Conservation (phyloP, 2,888 invertebrate species). For the Anorthoa munda region DNA sequence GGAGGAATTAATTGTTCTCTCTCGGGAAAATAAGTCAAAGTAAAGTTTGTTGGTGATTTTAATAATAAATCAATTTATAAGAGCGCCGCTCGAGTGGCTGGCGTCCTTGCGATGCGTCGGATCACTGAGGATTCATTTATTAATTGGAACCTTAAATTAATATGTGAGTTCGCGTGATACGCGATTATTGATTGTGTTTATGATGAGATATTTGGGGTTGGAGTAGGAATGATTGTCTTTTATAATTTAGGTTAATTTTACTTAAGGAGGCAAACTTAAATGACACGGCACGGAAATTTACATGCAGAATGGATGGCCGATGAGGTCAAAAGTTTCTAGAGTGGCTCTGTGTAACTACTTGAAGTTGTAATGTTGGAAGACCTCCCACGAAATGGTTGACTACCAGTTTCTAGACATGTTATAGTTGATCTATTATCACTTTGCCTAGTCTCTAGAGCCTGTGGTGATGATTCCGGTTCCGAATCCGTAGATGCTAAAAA, state of each 20-base stretch:
- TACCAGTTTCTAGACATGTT: no score
- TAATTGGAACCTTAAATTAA: slow-evolving; percentile 59
- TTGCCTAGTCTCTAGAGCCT: no score
- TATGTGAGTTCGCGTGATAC: slow-evolving; percentile 25
- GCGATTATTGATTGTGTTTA: not conserved
- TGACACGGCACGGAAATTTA: no score
- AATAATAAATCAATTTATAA: slow-evolving; percentile 75
- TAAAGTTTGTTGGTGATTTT: slow-evolving; percentile 66
- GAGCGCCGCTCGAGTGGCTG: slow-evolving; percentile 56
- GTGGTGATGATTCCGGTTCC: no score
- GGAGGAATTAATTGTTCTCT: slow-evolving; percentile 58
- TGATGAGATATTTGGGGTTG: not conserved
- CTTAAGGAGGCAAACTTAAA: no score
- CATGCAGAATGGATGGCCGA: no score
- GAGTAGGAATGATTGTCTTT: not conserved
- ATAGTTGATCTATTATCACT: no score
- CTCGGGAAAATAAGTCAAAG: slow-evolving; percentile 50
- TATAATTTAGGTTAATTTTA: not conserved
- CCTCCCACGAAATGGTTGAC: no score
- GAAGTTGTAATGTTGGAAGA: no score
- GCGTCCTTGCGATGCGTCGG: slow-evolving; percentile 14
- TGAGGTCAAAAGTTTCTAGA: no score
- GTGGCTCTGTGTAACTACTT: no score
- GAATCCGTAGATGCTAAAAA: no score
- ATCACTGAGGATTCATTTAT: slow-evolving; percentile 58